phyloP scores from a whole-genome alignment of 1,140 invertebrate genomes.

The Achroia grisella region DNA sequence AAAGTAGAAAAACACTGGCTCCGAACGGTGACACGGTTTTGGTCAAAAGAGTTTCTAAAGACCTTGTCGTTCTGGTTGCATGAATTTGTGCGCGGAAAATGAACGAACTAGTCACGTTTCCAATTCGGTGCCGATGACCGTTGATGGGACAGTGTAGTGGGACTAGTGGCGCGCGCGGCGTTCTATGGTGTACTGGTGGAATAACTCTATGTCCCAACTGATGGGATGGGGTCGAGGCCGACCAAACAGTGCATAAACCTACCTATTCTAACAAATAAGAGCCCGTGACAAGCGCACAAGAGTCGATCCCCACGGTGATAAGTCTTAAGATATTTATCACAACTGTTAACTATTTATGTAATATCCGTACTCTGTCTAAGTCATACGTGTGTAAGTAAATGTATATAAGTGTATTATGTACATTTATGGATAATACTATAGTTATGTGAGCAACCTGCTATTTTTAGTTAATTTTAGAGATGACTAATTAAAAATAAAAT shows the following conservation, averaged over 20 bases:
- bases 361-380: too few relatives aligned
- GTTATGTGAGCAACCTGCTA: too few relatives aligned
- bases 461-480: too few relatives aligned
- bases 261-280: conserved; percentile 18
- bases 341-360: too few relatives aligned
- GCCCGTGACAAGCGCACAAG: neutral
- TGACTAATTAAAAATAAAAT: too few relatives aligned
- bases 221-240: conserved; percentile 52
- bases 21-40: neutral
- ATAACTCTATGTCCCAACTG: conserved; percentile 22
- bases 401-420: too few relatives aligned
- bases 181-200: conserved; percentile 45
- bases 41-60: neutral
- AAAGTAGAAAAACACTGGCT: neutral
- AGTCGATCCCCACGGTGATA: neutral
- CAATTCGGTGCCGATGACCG: neutral
- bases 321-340: conserved; percentile 7
- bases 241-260: conserved; percentile 33
- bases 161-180: conserved; percentile 35
- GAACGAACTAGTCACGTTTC: neutral
- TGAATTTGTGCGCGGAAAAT: conserved; percentile 1
- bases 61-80: conserved; percentile 2
- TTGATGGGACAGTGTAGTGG: neutral
- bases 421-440: too few relatives aligned
- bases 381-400: too few relatives aligned